phyloP scores from a whole-genome alignment of 2,113 vertebrate species.

The Plectropomus leopardus region DNA sequence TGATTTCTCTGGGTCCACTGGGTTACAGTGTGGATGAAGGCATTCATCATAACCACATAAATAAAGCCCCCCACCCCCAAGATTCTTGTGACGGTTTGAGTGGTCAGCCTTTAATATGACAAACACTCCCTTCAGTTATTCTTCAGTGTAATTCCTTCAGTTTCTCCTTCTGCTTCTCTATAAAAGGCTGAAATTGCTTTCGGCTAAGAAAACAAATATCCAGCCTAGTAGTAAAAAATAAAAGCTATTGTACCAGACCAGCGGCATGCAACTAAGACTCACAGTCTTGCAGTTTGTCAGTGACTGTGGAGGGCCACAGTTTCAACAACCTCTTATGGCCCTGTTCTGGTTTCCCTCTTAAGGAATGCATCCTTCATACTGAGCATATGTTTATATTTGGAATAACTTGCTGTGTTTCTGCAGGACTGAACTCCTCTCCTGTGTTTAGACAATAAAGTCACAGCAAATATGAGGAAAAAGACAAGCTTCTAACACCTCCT shows the following conservation, averaged over 20 bases:
- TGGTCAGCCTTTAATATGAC: constrained; percentile 28
- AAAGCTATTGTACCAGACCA: neutral
- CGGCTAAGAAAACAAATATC: constrained; percentile 7
- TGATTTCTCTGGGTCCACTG: constrained; percentile 17
- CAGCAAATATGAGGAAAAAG: neutral
- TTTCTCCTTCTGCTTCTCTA: constrained; percentile 28
- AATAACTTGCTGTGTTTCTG: constrained; percentile 42
- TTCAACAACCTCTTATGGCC: constrained; percentile 35
- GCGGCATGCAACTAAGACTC: constrained; percentile 6
- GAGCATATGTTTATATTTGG: constrained; percentile 61
- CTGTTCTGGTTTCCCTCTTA: constrained; percentile 59
- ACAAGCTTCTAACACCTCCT: neutral
- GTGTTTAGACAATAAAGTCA: constrained; percentile 17
- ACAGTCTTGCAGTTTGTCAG: constrained; percentile 9
- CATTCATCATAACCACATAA: constrained; percentile 71
- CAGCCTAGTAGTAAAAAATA: constrained; percentile 8
- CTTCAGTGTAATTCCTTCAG: constrained; percentile 21
- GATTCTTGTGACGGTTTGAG: constrained; percentile 55
- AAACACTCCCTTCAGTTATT: constrained; percentile 42
- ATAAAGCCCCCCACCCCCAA: constrained; percentile 58
- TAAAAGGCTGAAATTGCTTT: constrained; percentile 33
- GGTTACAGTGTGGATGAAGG: constrained; percentile 37
- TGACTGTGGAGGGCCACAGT: constrained; percentile 4
- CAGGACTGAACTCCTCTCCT: constrained; percentile 10
- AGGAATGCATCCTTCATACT: constrained; percentile 46